Evolutionary conservation across 2,113 vertebrate species (phyloP).

Genomic region (Ariopsis seemanni): DNA sequence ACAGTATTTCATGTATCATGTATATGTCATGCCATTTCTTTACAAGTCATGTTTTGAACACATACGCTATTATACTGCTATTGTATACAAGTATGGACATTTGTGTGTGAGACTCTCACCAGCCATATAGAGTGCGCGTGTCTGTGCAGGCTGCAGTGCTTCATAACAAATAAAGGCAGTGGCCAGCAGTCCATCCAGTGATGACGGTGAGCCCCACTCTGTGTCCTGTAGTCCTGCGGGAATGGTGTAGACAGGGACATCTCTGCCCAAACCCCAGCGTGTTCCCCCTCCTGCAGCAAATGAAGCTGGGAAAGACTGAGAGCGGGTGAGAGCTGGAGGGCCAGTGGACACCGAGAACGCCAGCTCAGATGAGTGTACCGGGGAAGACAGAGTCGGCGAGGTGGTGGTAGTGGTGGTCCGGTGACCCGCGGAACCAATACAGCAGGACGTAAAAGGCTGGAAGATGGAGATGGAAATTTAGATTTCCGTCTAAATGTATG

Average conservation of each 20-base stretch:
- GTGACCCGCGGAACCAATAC: slow-evolving; percentile 93
- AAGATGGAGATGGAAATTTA: not conserved
- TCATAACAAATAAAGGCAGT: slow-evolving; percentile 91
- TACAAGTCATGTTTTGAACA: not conserved
- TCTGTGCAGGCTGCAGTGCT: slow-evolving; percentile 79
- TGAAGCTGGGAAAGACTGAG: slow-evolving; percentile 86
- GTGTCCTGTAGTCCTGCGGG: slow-evolving; percentile 90
- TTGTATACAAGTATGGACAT: not conserved
- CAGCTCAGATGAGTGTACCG: slow-evolving; percentile 63
- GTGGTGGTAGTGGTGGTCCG: slow-evolving; percentile 86
- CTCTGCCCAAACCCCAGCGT: slow-evolving; percentile 69
- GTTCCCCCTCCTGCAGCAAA: slow-evolving; percentile 58
- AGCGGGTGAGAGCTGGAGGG: slow-evolving; percentile 74
- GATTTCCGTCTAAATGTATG: not conserved
- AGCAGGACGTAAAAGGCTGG: slow-evolving; percentile 95
- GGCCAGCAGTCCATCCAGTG: slow-evolving; percentile 88
- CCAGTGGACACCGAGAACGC: slow-evolving; percentile 68
- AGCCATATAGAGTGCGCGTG: slow-evolving; percentile 72
- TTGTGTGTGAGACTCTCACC: slow-evolving; percentile 67
- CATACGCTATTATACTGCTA: not conserved
- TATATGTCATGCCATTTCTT: not conserved
- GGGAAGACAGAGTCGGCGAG: slow-evolving; percentile 64
- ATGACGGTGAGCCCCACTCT: slow-evolving; percentile 95
- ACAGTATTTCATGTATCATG: not conserved
- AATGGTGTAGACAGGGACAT: slow-evolving; percentile 81